phyloP scores from a whole-genome alignment of 2,888 invertebrate genomes.

The Trichopria drosophilae region DNA sequence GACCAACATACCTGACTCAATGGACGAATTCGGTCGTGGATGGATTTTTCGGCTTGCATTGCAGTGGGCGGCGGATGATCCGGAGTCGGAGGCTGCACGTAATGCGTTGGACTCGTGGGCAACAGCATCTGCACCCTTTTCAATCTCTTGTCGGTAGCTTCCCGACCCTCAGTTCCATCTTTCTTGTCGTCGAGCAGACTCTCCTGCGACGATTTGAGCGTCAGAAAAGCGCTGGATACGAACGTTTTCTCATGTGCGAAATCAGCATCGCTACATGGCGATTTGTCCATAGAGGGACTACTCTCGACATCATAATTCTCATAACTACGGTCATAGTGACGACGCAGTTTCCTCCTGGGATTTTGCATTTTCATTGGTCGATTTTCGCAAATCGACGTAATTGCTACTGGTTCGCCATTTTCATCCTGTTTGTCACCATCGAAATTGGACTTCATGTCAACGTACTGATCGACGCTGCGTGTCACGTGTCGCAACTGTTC shows the following conservation, averaged over 20 bases:
- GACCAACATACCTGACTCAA: slow-evolving; percentile 89
- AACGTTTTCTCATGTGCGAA: slow-evolving; percentile 56
- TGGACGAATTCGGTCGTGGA: slow-evolving; percentile 86
- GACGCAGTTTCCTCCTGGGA: slow-evolving; percentile 70
- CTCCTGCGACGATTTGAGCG: slow-evolving; percentile 65
- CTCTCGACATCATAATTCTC: slow-evolving; percentile 65
- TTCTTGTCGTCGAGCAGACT: slow-evolving; percentile 64
- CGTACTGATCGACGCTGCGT: slow-evolving; percentile 77
- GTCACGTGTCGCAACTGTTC: slow-evolving; percentile 67
- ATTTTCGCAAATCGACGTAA: slow-evolving; percentile 75
- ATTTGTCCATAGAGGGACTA: slow-evolving; percentile 58
- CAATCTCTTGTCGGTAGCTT: slow-evolving; percentile 53
- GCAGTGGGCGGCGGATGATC: slow-evolving; percentile 93
- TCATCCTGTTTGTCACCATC: slow-evolving; percentile 57
- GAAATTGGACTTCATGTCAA: slow-evolving; percentile 70
- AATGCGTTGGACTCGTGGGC: slow-evolving; percentile 87
- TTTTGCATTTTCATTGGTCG: slow-evolving; percentile 73
- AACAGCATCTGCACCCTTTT: slow-evolving; percentile 58
- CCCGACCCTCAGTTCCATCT: slow-evolving; percentile 9
- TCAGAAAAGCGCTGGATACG: slow-evolving; percentile 63
- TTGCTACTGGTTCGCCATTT: slow-evolving; percentile 71
- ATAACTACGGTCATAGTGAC: slow-evolving; percentile 63
- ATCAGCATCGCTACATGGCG: slow-evolving; percentile 54
- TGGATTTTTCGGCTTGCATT: slow-evolving; percentile 83
- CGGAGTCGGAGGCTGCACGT: slow-evolving; percentile 89